phyloP scores from a whole-genome alignment of 1,140 invertebrate species.

The Thaumetopoea pityocampa region DNA sequence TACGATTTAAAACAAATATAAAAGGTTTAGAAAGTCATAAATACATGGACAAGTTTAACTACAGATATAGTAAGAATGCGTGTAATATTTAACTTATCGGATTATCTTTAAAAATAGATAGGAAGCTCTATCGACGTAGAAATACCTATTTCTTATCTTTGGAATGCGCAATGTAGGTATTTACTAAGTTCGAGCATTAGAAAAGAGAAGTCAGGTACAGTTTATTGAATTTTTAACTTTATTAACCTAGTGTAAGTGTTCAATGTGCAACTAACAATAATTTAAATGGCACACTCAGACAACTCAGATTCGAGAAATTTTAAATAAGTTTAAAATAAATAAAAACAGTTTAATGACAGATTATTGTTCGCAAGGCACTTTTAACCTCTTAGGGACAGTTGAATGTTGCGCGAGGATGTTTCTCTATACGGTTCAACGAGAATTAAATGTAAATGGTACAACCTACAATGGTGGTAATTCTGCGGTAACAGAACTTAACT shows the following conservation, averaged over 20 bases:
- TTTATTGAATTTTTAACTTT: conserved; percentile 9
- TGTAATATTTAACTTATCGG: neutral
- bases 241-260: conserved; percentile 16
- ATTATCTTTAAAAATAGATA: conserved; percentile 8
- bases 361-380: neutral
- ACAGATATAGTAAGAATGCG: no score
- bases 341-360: conserved; percentile 2
- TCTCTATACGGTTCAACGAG: no score
- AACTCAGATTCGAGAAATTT: no score
- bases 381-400: no score
- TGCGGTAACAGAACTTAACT: no score
- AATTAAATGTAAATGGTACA: no score
- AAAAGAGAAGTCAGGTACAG: conserved; percentile 43
- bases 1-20: neutral
- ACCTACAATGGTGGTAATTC: no score
- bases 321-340: conserved; percentile 5
- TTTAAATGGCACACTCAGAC: conserved; percentile 20
- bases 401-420: no score
- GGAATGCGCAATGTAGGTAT: conserved; percentile 34
- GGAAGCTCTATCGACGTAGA: conserved; percentile 14
- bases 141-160: conserved; percentile 44
- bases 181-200: conserved; percentile 28
- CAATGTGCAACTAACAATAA: conserved; percentile 14
- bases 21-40: neutral
- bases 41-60: conserved; percentile 3